Evolutionary conservation across 2,888 invertebrate species (phyloP), one percentile per base, ranked within the genome.

Genomic region (Cynaeus angustus): DNA sequence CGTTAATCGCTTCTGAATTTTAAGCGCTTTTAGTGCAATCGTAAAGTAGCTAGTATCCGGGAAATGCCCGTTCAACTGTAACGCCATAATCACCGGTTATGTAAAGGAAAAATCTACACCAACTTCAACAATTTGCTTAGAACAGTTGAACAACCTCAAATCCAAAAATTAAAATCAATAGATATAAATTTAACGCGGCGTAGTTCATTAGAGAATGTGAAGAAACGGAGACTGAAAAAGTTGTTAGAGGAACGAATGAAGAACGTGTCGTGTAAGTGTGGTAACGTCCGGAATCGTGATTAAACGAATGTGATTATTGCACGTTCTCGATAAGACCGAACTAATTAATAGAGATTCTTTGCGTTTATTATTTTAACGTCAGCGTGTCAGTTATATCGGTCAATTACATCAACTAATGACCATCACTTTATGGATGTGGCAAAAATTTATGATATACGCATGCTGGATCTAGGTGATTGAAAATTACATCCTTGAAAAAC

Each of bases 31-130:
- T 70, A 74, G 72, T 74, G 74, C 75, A 75, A 78, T 78, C 76
- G 79, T 80, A 78, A 80, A 79, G 77, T 77, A 78, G 75, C 75
- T 58, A 68, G 79, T 75, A 82, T 82, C 82, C 82, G 82, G 82
- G 80, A 82, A 81, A 77, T 80, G 73, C 71, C 75, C 80, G 79
- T 78, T 81, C 80, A 78, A 76, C 76, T 81, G 81, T 80, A 78
- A 81, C 81, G 79, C 75, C 75, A 73, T 78, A 79, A 79, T 78
- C 75, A 77, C 72, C 55, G 75, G 77, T 75, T 78, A 68, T 71
- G 61, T 65, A 66, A 65, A 2, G 48, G n/a, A n/a, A n/a, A n/a
- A n/a, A n/a, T n/a, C n/a, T n/a, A n/a, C n/a, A n/a, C n/a, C n/a
- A n/a, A n/a, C n/a, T n/a, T n/a, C n/a, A n/a, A n/a, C n/a, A n/a